phyloP scores from a whole-genome alignment of 2,113 vertebrate species.

The Ochotona curzoniae region DNA sequence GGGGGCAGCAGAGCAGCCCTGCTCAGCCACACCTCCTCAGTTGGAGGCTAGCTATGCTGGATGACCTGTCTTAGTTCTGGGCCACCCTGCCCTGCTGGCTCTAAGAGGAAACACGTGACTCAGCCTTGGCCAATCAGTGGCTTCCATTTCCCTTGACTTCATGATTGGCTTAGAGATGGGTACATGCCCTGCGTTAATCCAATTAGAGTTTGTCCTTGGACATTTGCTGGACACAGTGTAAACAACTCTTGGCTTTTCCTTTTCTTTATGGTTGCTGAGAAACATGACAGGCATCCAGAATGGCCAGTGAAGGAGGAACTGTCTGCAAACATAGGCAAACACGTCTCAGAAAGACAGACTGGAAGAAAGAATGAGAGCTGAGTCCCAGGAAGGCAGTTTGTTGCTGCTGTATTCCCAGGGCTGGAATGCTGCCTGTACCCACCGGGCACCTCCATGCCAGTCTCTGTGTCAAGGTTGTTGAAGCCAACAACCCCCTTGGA shows the following conservation, averaged over 20 bases:
- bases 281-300: background rate
- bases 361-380: background rate
- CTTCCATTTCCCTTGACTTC: background rate
- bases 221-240: background rate
- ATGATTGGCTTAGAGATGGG: slow-evolving; percentile 14
- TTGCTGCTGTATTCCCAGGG: rapidly evolving
- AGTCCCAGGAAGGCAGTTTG: background rate
- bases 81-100: background rate
- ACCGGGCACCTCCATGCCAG: background rate
- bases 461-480: background rate
- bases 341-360: background rate
- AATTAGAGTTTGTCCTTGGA: background rate
- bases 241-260: background rate
- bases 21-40: no score
- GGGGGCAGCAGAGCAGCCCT: background rate
- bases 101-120: background rate
- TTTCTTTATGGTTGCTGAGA: background rate
- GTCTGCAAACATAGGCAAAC: background rate
- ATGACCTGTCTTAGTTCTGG: no score
- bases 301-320: background rate
- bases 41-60: no score
- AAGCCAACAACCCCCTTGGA: no score
- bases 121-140: background rate
- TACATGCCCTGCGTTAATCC: background rate
- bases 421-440: rapidly evolving